Evolutionary conservation across 2,888 invertebrate species (phyloP).

Genomic region (Drosophila subsilvestris): DNA sequence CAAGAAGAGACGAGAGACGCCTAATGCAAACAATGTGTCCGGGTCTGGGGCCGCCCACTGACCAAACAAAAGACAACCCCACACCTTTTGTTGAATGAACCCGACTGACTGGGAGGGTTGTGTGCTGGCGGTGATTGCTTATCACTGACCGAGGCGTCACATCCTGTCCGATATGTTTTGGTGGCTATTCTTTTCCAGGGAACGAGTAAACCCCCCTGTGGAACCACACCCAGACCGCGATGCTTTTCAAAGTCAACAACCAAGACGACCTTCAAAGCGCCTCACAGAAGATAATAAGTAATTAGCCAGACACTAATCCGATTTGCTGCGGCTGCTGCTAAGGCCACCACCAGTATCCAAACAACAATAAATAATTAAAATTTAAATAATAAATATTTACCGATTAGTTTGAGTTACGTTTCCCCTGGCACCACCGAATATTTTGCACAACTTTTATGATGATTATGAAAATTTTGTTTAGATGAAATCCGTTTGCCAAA

Average conservation of each 20-base stretch:
- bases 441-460: conserved; percentile 44
- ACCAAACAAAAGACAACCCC: conserved; percentile 26
- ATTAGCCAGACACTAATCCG: conserved; percentile 22
- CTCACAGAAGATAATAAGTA: conserved; percentile 25
- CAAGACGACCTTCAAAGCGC: conserved; percentile 53
- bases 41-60: conserved; percentile 50
- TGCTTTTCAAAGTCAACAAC: conserved; percentile 51
- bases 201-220: not conserved
- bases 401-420: conserved; percentile 29
- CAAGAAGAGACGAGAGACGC: conserved; percentile 4
- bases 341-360: conserved; percentile 33
- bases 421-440: conserved; percentile 43
- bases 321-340: not conserved
- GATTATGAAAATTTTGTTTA: conserved; percentile 42
- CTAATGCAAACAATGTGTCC: conserved; percentile 45
- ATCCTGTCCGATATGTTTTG: conserved; percentile 61
- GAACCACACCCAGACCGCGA: conserved; percentile 54
- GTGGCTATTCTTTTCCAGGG: not conserved
- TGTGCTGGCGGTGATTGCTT: conserved; percentile 43
- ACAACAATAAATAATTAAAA: conserved; percentile 61
- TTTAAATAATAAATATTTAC: conserved; percentile 71
- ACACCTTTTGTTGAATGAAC: conserved; percentile 67
- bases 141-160: conserved; percentile 65
- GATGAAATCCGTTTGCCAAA: conserved; percentile 29
- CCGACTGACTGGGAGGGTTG: conserved; percentile 49